A percentile compares a stretch with the other conserved stretches of the same genome.
phyloP scores from a whole-genome alignment of 2,888 invertebrate species.

The Agrochola lota region DNA sequence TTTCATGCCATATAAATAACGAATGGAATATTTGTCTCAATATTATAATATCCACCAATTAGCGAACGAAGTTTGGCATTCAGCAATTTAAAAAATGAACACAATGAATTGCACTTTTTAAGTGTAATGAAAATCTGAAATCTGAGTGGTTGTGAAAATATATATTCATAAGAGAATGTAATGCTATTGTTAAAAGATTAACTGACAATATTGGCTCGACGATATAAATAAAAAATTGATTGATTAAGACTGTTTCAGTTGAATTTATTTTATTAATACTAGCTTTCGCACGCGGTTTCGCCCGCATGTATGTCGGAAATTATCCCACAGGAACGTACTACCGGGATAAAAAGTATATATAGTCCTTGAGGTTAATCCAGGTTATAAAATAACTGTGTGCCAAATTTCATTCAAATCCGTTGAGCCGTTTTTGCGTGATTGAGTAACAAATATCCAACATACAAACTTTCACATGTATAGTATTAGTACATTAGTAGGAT shows the following conservation, averaged over 20 bases:
- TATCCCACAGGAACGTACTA: no score
- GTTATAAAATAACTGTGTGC: no score
- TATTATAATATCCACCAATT: neutral
- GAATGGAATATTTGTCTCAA: neutral
- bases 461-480: no score
- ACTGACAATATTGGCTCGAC: neutral
- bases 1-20: neutral
- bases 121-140: neutral
- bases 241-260: neutral
- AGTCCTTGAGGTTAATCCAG: no score
- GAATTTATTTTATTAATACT: no score
- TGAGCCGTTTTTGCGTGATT: no score
- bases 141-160: neutral
- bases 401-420: no score
- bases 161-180: neutral
- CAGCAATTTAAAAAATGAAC: slow-evolving; percentile 6
- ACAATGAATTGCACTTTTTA: neutral
- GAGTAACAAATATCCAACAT: no score
- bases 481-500: neutral
- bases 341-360: no score
- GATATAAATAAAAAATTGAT: neutral
- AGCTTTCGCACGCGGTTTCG: no score
- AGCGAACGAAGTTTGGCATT: neutral
- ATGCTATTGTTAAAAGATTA: neutral
- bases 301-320: no score